Base-by-base conservation (phyloP, 2,797 vertebrate genomes). In the Spheniscus humboldti region DNA sequence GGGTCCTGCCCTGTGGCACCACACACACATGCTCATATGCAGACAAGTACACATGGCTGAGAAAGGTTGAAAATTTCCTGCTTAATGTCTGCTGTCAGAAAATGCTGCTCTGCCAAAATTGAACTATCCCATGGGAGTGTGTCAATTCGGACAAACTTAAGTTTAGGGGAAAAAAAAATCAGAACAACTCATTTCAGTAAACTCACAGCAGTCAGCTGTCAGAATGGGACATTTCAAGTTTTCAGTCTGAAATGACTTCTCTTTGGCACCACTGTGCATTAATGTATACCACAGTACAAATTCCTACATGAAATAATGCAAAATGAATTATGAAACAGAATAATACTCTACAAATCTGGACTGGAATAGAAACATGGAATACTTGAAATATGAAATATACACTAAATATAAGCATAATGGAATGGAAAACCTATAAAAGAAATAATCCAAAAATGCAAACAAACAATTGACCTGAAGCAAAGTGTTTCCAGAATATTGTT, bases 191-290 rank as follows among this genome's bases (percentile, higher is more conserved):
- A 63, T 95, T 94, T 91, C 73, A 94, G 64, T 83, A 88, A 92
- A 86, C 72, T 88, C 75, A 33, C 93, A 93, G 72, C 76, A 73
- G 66, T 63, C 79, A 87, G 63, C 89, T 96, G 96, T 94, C 96
- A 95, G 82, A 95, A 84, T 30, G 73, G 89, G 90, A 62, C 37
- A 80, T 80, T 90, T 74, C 73, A 90, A 78, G 45, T 91, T 91
- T 91, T 75, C 79, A 66, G 85, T 55, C 85, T 96, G 87, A 90
- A 92, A 83, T 68, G 53, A 62, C 62, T 91, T 90, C 75, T 95
- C 27, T 88, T 91, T 90, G 69, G 62, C 92, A 94, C 55, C 20
- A 16, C 64, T 80, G 57, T 64, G 72, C 37, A 22, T 91, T 92
- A 88, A 83, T 87, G 37, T 92, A 50, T 76, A 91, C 37, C 25